Evolutionary conservation across 1,140 invertebrate genomes (phyloP).

Genomic region (Vanessa atalanta): DNA sequence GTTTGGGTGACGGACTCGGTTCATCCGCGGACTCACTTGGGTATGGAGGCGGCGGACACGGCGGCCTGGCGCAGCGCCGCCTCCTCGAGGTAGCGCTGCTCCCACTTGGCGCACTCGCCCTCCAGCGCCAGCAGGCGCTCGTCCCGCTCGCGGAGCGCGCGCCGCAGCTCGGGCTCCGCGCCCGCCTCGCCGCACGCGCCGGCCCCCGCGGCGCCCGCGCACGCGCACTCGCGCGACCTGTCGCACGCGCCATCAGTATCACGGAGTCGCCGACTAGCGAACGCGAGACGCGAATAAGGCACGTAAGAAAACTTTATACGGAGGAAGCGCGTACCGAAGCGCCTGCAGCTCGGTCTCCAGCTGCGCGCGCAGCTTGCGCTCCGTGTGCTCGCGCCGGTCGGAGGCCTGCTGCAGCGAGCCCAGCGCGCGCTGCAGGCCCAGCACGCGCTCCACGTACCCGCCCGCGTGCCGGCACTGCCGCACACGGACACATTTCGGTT

Average conservation of each 20-base stretch:
- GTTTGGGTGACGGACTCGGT: too few relatives aligned
- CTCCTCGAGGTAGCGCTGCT: constrained; percentile 93
- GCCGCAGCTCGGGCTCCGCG: constrained; percentile 84
- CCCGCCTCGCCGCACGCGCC: constrained; percentile 78
- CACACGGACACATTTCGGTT: too few relatives aligned
- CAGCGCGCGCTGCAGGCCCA: constrained; percentile 90
- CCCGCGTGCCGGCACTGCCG: constrained; percentile 87
- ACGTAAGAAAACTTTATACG: not conserved
- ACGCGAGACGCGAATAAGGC: too few relatives aligned
- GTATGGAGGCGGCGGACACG: constrained; percentile 91
- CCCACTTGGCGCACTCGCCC: constrained; percentile 92
- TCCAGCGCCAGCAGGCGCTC: constrained; percentile 91
- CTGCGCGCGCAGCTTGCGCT: constrained; percentile 88
- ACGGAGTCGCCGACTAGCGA: too few relatives aligned
- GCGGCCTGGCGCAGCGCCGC: constrained; percentile 91
- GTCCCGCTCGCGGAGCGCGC: constrained; percentile 86
- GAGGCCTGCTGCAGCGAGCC: constrained; percentile 91
- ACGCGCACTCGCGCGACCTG: constrained; percentile 63
- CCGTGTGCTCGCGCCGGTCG: constrained; percentile 92
- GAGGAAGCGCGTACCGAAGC: constrained; percentile 76
- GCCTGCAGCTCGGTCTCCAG: constrained; percentile 90
- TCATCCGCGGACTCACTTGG: constrained; percentile 82
- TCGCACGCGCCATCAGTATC: not conserved
- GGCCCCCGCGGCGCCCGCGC: constrained; percentile 43
- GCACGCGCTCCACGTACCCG: constrained; percentile 91